Percentiles rank a stretch among this genome's conserved stretches.
Conservation (phyloP, 2,797 vertebrate species). For the Lacerta viridis region DNA sequence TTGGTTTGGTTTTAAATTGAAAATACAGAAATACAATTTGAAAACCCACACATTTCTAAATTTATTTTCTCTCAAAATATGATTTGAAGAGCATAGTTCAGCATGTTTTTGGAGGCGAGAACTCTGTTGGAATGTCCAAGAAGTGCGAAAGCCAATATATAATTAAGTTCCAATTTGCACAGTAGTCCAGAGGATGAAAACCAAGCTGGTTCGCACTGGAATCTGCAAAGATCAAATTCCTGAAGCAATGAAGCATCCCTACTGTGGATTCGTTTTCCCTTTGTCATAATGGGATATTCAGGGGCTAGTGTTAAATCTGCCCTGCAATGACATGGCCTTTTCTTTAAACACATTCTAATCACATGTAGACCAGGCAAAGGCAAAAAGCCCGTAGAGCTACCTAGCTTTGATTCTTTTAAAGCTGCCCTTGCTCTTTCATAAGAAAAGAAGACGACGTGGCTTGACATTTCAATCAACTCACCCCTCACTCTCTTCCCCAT, state of each 20-base stretch:
- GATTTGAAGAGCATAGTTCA: not conserved
- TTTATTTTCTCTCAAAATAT: not conserved
- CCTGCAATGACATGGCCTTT: not conserved
- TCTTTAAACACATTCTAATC: constrained; percentile 28
- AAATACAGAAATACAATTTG: not conserved
- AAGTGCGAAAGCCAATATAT: not conserved
- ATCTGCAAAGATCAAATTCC: not conserved
- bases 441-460: constrained; percentile 33
- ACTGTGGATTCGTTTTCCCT: not conserved
- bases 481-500: constrained; percentile 36
- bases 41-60: not conserved
- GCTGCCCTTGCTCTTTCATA: constrained; percentile 27
- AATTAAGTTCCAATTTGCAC: not conserved
- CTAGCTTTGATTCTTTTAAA: constrained; percentile 58
- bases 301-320: constrained; percentile 11
- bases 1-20: no score
- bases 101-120: not conserved
- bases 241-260: not conserved
- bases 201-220: not conserved
- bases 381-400: constrained; percentile 34
- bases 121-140: not conserved
- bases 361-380: not conserved
- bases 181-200: no score
- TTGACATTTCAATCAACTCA: constrained; percentile 58
- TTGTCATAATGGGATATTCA: not conserved